Evolutionary conservation across 2,888 invertebrate genomes (phyloP).

Genomic region (Phyto melanocephala): DNA sequence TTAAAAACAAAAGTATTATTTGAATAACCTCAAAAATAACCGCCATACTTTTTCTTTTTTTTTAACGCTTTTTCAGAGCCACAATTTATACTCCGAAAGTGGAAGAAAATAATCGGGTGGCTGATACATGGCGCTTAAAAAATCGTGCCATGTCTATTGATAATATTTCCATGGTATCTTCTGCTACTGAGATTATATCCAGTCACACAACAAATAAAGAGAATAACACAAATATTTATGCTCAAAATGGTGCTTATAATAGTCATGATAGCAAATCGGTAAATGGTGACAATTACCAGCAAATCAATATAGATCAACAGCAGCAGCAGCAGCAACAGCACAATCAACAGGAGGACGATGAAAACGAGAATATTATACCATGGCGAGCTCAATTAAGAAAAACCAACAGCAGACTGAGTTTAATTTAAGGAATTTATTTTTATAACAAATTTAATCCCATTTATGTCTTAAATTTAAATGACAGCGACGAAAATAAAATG

Average conservation of each 20-base stretch:
- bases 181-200: constrained; percentile 72
- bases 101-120: constrained; percentile 80
- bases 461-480: background rate
- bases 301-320: constrained; percentile 37
- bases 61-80: too few species aligned
- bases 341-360: constrained; percentile 79
- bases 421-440: constrained; percentile 84
- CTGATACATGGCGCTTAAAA: constrained; percentile 79
- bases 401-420: constrained; percentile 92
- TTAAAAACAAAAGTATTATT: too few species aligned
- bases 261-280: constrained; percentile 52
- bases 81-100: constrained; percentile 86
- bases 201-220: constrained; percentile 69
- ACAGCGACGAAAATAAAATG: background rate
- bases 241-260: constrained; percentile 48
- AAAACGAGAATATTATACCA: constrained; percentile 87
- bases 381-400: constrained; percentile 94
- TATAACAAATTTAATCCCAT: background rate
- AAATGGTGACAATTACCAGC: constrained; percentile 50
- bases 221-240: constrained; percentile 73
- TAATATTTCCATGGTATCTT: constrained; percentile 80
- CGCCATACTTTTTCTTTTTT: too few species aligned
- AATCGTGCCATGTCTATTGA: constrained; percentile 83
- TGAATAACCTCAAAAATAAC: too few species aligned
- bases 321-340: constrained; percentile 46